A percentile compares a stretch with the other conserved stretches of the same genome.
These are phyloP conservation scores for Anolis apletophallus DNA, from an alignment of 2,797 vertebrate species.

Conservation along the genomic window DNA sequence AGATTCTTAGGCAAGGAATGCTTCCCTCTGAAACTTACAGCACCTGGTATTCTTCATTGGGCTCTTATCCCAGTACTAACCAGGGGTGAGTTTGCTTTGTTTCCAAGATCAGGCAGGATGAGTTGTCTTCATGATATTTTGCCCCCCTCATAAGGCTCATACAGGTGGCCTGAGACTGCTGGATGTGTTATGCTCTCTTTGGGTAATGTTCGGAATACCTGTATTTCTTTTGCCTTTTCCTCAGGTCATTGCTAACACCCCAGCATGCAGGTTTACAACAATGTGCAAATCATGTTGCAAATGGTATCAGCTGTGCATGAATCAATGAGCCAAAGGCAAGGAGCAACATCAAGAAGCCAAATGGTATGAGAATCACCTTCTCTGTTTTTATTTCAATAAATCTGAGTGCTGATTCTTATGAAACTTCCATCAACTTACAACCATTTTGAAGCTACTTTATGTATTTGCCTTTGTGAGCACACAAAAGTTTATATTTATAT, in stretches of 20 bases:
- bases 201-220: no score
- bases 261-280: not conserved
- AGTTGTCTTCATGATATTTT: no score
- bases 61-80: no score
- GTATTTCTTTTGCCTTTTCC: not conserved
- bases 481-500: not conserved
- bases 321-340: not conserved
- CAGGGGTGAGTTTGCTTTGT: no score
- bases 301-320: not conserved
- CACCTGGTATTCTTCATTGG: no score
- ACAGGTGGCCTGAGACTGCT: not conserved
- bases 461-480: not conserved
- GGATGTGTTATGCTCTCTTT: not conserved
- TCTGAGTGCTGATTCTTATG: not conserved
- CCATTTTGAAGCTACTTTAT: not conserved
- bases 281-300: not conserved
- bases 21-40: no score
- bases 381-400: not conserved
- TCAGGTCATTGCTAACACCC: not conserved
- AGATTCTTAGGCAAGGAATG: no score
- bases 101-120: no score
- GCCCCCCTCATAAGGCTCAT: not conserved
- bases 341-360: not conserved
- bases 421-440: not conserved
- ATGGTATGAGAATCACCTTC: not conserved